phyloP scores from a whole-genome alignment of 2,888 invertebrate species.

The Anarsia innoxiella region DNA sequence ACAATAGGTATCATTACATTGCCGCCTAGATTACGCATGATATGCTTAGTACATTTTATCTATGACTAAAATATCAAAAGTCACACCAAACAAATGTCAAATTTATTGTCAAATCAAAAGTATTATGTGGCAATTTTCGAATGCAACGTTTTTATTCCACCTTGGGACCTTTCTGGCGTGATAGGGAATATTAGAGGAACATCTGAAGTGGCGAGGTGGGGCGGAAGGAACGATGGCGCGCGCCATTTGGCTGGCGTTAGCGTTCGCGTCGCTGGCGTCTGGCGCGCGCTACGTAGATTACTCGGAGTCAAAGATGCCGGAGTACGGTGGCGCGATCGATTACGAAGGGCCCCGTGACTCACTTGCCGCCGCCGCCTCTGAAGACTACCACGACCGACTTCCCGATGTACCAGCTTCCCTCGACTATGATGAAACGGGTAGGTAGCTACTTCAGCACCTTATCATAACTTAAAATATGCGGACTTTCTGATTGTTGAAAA shows the following conservation, averaged over 20 bases:
- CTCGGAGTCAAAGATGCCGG: constrained; percentile 47
- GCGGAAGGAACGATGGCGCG: constrained; percentile 21
- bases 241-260: constrained; percentile 27
- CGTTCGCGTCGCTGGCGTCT: constrained; percentile 27
- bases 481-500: too few relatives aligned
- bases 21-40: too few relatives aligned
- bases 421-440: constrained; percentile 44
- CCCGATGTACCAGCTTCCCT: constrained; percentile 41
- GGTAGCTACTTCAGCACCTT: constrained; percentile 1
- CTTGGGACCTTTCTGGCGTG: constrained; percentile 10
- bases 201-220: constrained; percentile 6
- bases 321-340: constrained; percentile 37
- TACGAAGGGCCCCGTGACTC: constrained; percentile 30
- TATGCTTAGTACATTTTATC: too few relatives aligned
- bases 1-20: too few relatives aligned
- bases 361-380: constrained; percentile 16
- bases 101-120: constrained; percentile 43
- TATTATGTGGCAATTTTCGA: constrained; percentile 43
- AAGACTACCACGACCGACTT: constrained; percentile 38
- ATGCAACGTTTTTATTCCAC: constrained; percentile 19
- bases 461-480: neutral
- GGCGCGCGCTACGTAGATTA: constrained; percentile 45
- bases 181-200: too few relatives aligned
- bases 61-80: too few relatives aligned
- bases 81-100: too few relatives aligned